phyloP scores from a whole-genome alignment of 2,113 vertebrate species.

The Chinchilla lanigera region DNA sequence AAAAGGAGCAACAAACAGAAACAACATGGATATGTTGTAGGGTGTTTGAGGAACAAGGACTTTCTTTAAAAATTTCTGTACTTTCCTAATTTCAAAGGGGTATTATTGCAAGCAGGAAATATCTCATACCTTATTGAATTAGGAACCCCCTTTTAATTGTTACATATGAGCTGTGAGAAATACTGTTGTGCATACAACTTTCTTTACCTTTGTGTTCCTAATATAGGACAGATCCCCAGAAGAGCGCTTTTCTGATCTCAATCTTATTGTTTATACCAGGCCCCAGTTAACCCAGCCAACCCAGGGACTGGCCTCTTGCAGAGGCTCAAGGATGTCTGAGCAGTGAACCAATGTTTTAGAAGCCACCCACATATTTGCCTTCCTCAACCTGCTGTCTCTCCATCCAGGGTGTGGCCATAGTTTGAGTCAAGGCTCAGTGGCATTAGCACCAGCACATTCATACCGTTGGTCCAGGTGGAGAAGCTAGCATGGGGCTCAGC shows the following conservation, averaged over 20 bases:
- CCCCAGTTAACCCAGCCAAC: neutral
- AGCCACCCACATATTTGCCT: neutral
- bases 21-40: neutral
- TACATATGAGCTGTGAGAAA: neutral
- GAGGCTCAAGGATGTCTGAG: neutral
- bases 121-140: neutral
- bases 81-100: neutral
- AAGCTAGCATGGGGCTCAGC: neutral
- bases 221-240: neutral
- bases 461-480: neutral
- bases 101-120: neutral
- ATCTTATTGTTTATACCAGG: neutral
- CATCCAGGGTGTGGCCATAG: neutral
- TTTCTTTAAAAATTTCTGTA: slow-evolving; percentile 7
- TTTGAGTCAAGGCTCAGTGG: neutral
- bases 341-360: neutral
- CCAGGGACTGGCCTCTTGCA: neutral
- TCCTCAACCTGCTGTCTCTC: neutral
- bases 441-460: neutral
- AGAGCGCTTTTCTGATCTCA: neutral
- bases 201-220: neutral
- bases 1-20: neutral
- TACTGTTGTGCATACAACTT: neutral
- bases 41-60: neutral
- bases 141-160: neutral